Evolutionary conservation across 2,797 vertebrate species (phyloP), one percentile per base, ranked within the genome.

Genomic region (Hydrolagus colliei): DNA sequence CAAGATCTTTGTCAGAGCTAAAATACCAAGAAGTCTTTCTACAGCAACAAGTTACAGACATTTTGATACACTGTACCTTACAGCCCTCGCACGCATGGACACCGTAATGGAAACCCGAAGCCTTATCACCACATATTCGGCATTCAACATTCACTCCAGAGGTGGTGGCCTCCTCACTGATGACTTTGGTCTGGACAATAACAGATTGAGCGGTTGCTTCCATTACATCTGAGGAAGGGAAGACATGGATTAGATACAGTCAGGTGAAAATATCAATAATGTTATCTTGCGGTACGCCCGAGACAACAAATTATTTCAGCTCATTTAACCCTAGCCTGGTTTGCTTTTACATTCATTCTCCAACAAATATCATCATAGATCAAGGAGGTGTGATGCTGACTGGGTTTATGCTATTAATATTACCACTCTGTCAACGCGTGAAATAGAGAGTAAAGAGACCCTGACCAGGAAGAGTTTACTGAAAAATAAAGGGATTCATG

Each of bases 31-130:
- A 16, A 68, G 68, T 7, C 65, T 68, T 82, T 82, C 27, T 41
- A 65, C 59, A 32, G 16, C 20, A 16, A 16, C 78, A 16, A 20
- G 35, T 84, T 52, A 71, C 32, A 32, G 3, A 82, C 22, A 27
- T 80, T 14, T 68, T 84, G 18, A 68, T 52, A 14, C 1, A 74
- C 71, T 74, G 10, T 94, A 99, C 98, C 97, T 99, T 99, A 90
- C 98, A 99, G 87, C 98, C 98, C 90, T 99, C 98, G 0, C 98
- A 99, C 20, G 98, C 98, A 0, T 99, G 98, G 52, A 99, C 98
- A 0, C 98, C 98, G 0, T 99, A 99, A 93, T 99, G 98, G 90
- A 99, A 99, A 61, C 98, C 98, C 0, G 98, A 99, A 78, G 98
- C 98, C 92, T 96, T 97, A 94, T 99, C 98, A 82, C 98, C 97